A percentile compares a stretch with the other conserved stretches of the same genome.
Conservation (phyloP, 2,888 invertebrate species). For the Rhorus exstirpatorius region DNA sequence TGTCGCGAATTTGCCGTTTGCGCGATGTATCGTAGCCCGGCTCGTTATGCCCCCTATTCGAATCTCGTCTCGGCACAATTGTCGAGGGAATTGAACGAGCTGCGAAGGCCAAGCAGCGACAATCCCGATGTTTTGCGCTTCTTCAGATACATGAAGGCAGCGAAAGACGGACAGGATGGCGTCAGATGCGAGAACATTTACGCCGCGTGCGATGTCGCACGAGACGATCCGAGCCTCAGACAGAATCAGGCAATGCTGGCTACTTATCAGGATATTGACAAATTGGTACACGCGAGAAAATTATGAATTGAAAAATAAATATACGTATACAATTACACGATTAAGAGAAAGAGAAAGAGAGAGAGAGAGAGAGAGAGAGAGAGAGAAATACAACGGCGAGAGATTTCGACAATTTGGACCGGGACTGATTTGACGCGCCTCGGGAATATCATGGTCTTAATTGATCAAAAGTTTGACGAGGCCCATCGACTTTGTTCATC, state of each 20-base stretch:
- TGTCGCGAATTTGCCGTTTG: conserved; percentile 95
- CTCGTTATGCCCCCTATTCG: conserved; percentile 95
- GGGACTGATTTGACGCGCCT: conserved; percentile 47
- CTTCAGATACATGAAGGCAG: conserved; percentile 96
- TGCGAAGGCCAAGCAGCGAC: conserved; percentile 94
- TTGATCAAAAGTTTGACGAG: conserved; percentile 28
- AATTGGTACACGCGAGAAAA: conserved; percentile 93
- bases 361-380: not conserved
- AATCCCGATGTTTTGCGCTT: conserved; percentile 95
- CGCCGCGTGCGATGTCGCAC: conserved; percentile 89
- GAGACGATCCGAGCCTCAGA: conserved; percentile 88
- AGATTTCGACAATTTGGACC: conserved; percentile 34
- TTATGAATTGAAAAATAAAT: conserved; percentile 78
- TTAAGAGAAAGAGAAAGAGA: too few species aligned
- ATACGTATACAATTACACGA: not conserved
- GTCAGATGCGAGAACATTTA: conserved; percentile 91
- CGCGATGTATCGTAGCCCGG: conserved; percentile 95
- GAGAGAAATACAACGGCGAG: conserved; percentile 9
- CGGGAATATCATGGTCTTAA: conserved; percentile 6
- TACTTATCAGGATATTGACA: conserved; percentile 95
- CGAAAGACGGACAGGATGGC: conserved; percentile 94
- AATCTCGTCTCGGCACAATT: conserved; percentile 95
- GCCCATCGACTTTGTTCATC: conserved; percentile 57
- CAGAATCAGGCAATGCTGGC: conserved; percentile 93
- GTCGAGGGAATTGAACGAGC: conserved; percentile 95